phyloP scores from a whole-genome alignment of 1,140 invertebrate genomes.

The Bombus waltoni region DNA sequence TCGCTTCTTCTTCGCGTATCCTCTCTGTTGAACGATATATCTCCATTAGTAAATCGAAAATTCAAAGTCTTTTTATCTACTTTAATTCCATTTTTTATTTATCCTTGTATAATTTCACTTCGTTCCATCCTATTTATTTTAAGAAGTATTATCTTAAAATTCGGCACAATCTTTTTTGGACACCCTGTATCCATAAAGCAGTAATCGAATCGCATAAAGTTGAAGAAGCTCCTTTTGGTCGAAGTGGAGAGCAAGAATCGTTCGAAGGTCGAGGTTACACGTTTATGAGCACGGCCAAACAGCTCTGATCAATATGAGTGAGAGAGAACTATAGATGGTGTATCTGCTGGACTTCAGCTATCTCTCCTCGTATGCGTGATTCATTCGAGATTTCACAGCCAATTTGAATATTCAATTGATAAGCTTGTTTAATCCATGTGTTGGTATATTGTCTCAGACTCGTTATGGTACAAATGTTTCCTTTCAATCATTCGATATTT shows the following conservation, averaged over 20 bases:
- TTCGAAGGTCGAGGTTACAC: conserved; percentile 52
- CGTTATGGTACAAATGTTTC: not conserved
- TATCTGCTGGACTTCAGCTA: not conserved
- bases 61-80: no score
- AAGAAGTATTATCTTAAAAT: not conserved
- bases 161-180: not conserved
- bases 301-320: conserved; percentile 50
- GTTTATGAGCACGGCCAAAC: conserved; percentile 46
- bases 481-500: not conserved
- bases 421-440: not conserved
- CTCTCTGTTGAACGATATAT: no score
- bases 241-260: conserved; percentile 16
- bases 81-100: not conserved
- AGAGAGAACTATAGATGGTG: conserved; percentile 18
- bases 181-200: not conserved
- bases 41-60: no score
- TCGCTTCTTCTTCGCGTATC: no score
- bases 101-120: no score
- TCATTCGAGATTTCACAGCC: conserved; percentile 28
- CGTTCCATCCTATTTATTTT: not conserved
- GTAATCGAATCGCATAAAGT: not conserved
- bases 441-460: not conserved
- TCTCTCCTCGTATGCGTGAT: not conserved
- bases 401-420: conserved; percentile 26
- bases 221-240: not conserved